Evolutionary conservation across 2,797 vertebrate species (phyloP).

Genomic region (Meda fulgida): DNA sequence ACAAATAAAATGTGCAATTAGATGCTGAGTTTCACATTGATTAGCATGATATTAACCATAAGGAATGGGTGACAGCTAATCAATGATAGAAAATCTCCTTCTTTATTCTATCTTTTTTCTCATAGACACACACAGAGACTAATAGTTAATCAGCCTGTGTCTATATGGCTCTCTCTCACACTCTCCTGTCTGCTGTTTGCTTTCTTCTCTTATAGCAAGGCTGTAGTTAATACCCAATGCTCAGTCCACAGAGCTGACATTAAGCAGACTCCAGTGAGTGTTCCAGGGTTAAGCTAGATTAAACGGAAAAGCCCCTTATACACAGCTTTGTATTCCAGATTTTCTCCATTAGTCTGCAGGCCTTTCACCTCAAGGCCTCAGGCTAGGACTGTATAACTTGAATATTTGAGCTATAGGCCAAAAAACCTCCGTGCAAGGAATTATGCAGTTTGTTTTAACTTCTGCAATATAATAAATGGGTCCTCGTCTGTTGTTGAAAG

Average conservation of each 20-base stretch:
- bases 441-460: conserved; percentile 10
- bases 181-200: conserved; percentile 25
- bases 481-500: not conserved
- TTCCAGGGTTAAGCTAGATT: conserved; percentile 50
- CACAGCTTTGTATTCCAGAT: conserved; percentile 31
- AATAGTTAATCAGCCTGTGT: not conserved
- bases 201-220: conserved; percentile 42
- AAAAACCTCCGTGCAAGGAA: conserved; percentile 21
- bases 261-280: conserved; percentile 54
- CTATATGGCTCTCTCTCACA: not conserved
- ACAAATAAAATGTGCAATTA: not conserved
- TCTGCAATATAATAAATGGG: conserved; percentile 13
- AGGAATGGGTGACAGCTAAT: not conserved
- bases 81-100: not conserved
- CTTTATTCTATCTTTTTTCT: not conserved
- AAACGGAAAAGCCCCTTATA: conserved; percentile 42
- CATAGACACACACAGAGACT: conserved; percentile 31
- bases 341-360: conserved; percentile 46
- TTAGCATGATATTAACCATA: not conserved
- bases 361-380: conserved; percentile 36
- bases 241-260: conserved; percentile 56
- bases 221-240: conserved; percentile 50
- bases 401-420: conserved; percentile 32
- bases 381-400: not conserved
- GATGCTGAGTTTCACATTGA: not conserved